Conservation (phyloP, 2,113 vertebrate species). For the Plecotus auritus region DNA sequence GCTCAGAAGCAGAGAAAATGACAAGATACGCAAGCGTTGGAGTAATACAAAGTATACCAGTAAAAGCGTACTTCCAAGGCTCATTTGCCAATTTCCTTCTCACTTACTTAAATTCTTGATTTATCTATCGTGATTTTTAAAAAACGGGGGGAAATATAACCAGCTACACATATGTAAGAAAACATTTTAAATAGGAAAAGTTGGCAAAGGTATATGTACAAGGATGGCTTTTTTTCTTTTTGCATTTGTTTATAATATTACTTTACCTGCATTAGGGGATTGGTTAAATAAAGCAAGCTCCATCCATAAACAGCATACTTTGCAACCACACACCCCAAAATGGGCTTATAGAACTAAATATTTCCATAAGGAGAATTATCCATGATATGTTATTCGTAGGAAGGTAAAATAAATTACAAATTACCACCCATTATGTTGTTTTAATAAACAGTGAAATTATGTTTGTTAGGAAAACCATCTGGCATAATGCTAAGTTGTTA, state of each 20-base stretch:
- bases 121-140: background rate
- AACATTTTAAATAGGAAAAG: constrained; percentile 10
- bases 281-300: background rate
- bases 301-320: background rate
- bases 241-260: constrained; percentile 24
- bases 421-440: background rate
- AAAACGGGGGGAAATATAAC: background rate
- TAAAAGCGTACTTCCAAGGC: background rate
- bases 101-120: background rate
- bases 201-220: background rate
- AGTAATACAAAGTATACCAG: background rate
- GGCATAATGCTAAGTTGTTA: background rate
- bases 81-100: background rate
- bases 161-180: background rate
- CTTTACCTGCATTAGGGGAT: background rate
- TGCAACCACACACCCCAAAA: background rate
- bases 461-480: constrained; percentile 26
- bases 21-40: background rate
- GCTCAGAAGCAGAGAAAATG: background rate
- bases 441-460: background rate
- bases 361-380: background rate
- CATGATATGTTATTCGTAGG: background rate
- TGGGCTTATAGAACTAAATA: background rate
- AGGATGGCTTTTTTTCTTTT: background rate
- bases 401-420: constrained; percentile 4